Base-by-base conservation (phyloP, 2,113 vertebrate genomes). In the Copsychus sechellarum region DNA sequence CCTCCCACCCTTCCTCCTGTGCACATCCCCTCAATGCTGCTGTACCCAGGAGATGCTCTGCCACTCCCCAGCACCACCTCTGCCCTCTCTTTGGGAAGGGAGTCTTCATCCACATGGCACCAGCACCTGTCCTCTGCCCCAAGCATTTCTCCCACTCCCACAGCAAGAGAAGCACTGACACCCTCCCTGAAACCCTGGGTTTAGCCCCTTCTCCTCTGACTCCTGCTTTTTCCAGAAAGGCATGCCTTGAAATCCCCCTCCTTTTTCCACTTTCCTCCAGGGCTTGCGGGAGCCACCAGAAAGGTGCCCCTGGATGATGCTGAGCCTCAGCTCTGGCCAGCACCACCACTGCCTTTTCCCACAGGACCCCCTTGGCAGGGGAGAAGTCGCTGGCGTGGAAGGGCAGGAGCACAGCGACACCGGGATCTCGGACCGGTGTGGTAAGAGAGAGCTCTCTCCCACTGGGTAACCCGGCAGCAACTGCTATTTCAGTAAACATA, bases 401-500 rank as follows among this genome's bases (percentile, higher is more conserved):
- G 38, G 51, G 69, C 26, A 2, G 1, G 62, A 93, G 88, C 58
- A 84, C 76, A 91, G 81, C 3, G 0, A 79, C 94, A 88, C 60
- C 2, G 1, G 72, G 83, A 77, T 91, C 93, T 64, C 47, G 20
- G 81, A 91, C 69, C 61, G 40, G 92, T 92, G 93, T 4, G 36
- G 95, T 94, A 95, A 97, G 96, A 97, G 95, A 97, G 97, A 96
- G 97, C 96, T 97, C 91, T 96, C 90, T 96, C 97, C 97, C 94
- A 97, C 96, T 96, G 97, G 97, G 97, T 97, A 97, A 97, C 96
- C 95, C 95, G 70, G 95, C 97, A 97, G 97, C 96, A 95, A 97
- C 96, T 97, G 96, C 95, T 97, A 97, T 97, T 97, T 97, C 96
- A 97, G 96, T 97, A 97, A 97, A 97, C 97, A 97, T 97, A 97